Evolutionary conservation across 2,113 vertebrate genomes (phyloP).

Genomic region (Pterocles burchelli): DNA sequence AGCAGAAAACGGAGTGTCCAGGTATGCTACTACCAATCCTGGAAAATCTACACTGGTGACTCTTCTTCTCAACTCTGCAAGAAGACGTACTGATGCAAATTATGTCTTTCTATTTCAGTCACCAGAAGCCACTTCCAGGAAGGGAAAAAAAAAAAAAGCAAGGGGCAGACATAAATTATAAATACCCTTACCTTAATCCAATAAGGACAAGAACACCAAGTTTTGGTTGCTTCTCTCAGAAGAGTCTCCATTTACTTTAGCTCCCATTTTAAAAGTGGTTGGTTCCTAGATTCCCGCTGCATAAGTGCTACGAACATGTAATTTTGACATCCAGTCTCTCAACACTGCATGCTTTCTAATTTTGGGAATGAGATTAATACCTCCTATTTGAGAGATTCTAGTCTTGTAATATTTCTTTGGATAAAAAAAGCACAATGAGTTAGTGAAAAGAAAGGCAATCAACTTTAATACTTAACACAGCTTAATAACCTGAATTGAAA

Average conservation of each 20-base stretch:
- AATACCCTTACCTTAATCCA: slow-evolving; percentile 45
- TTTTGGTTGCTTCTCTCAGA: background rate
- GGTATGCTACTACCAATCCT: background rate
- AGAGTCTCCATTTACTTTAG: background rate
- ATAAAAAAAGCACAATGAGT: slow-evolving; percentile 61
- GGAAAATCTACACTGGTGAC: background rate
- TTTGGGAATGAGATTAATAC: slow-evolving; percentile 72
- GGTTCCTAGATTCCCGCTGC: background rate
- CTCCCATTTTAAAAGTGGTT: slow-evolving; percentile 28
- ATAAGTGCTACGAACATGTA: background rate
- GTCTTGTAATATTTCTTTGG: slow-evolving; percentile 65
- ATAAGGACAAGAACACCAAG: background rate
- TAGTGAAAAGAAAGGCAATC: slow-evolving; percentile 56
- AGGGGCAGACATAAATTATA: background rate
- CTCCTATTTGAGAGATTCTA: slow-evolving; percentile 65
- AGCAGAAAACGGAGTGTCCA: slow-evolving; percentile 13
- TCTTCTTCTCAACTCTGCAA: background rate
- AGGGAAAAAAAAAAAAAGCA: background rate
- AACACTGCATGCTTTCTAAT: slow-evolving; percentile 65
- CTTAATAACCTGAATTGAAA: slow-evolving; percentile 71
- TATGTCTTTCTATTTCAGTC: background rate
- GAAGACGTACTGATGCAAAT: slow-evolving; percentile 14
- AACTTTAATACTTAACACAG: slow-evolving; percentile 53
- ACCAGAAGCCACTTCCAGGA: background rate
- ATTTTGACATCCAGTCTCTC: slow-evolving; percentile 65